Percentiles rank a stretch among this genome's conserved stretches.
Evolutionary conservation across 1,140 invertebrate genomes (phyloP).

Genomic region (Procambarus clarkii): DNA sequence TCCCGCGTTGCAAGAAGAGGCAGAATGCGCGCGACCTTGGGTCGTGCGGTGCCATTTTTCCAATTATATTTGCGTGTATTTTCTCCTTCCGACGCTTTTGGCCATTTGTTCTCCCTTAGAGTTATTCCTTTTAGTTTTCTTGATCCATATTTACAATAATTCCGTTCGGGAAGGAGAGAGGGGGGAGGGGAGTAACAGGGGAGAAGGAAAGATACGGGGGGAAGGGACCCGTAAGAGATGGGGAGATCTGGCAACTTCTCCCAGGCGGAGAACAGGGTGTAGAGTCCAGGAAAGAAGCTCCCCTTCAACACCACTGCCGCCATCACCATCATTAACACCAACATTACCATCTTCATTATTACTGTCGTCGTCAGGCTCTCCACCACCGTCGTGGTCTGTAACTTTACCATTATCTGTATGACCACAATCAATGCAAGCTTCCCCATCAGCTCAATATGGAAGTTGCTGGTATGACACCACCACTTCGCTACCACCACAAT

Average conservation of each 20-base stretch:
- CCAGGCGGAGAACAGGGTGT: not conserved
- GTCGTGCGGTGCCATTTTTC: not conserved
- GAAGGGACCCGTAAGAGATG: no score
- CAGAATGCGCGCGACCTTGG: not conserved
- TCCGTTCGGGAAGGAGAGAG: not conserved
- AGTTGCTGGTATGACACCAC: not conserved
- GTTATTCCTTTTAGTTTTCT: not conserved
- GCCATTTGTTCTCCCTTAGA: not conserved
- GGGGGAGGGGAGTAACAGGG: not conserved
- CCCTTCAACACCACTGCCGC: not conserved
- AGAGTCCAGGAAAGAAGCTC: not conserved
- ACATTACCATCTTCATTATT: not conserved
- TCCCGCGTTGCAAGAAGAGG: not conserved
- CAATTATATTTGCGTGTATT: not conserved
- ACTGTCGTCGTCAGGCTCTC: not conserved
- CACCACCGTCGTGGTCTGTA: not conserved
- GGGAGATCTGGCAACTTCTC: not conserved
- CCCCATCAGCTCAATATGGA: no score
- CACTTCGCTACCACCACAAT: not conserved
- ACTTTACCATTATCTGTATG: not conserved
- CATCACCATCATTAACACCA: not conserved
- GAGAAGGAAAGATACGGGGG: not conserved
- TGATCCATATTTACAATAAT: not conserved
- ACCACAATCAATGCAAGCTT: not conserved
- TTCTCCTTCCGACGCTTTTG: not conserved